Conservation (phyloP, 2,888 invertebrate species). For the Electrophaes corylata region DNA sequence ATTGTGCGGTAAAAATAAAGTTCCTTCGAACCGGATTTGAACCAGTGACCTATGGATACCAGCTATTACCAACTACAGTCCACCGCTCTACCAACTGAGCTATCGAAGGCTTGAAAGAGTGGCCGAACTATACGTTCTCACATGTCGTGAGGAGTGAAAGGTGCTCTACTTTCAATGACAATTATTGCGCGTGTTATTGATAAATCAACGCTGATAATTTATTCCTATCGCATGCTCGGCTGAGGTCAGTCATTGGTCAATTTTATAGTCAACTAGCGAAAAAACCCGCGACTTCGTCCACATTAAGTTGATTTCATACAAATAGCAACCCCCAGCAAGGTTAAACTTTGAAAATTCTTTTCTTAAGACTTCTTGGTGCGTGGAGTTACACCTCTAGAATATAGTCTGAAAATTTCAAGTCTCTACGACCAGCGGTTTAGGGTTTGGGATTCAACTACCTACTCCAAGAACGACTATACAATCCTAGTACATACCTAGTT, state of each 20-base stretch:
- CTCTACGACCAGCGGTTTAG: too few relatives aligned
- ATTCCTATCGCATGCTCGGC: neutral
- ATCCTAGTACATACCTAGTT: too few relatives aligned
- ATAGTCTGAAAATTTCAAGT: too few relatives aligned
- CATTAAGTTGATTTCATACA: too few relatives aligned
- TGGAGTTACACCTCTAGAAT: too few relatives aligned
- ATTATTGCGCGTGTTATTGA: neutral
- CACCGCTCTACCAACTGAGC: slow-evolving; percentile 85
- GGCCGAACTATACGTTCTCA: neutral
- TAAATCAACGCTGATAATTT: neutral
- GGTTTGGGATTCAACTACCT: too few relatives aligned
- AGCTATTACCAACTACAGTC: slow-evolving; percentile 69
- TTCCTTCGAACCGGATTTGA: slow-evolving; percentile 86
- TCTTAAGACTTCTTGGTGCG: too few relatives aligned
- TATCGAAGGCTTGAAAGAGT: slow-evolving; percentile 69
- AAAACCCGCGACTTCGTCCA: too few relatives aligned
- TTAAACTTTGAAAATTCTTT: too few relatives aligned
- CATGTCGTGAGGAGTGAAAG: slow-evolving; percentile 42
- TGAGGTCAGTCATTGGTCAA: slow-evolving; percentile 5
- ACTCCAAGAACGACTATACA: too few relatives aligned
- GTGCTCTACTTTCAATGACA: slow-evolving; percentile 42
- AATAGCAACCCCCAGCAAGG: too few relatives aligned
- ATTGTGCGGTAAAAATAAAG: slow-evolving; percentile 33
- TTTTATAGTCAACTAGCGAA: too few relatives aligned
- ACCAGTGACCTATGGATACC: slow-evolving; percentile 86